Evolutionary conservation across 2,797 vertebrate species (phyloP).

Genomic region (Chloroceryle amazona): DNA sequence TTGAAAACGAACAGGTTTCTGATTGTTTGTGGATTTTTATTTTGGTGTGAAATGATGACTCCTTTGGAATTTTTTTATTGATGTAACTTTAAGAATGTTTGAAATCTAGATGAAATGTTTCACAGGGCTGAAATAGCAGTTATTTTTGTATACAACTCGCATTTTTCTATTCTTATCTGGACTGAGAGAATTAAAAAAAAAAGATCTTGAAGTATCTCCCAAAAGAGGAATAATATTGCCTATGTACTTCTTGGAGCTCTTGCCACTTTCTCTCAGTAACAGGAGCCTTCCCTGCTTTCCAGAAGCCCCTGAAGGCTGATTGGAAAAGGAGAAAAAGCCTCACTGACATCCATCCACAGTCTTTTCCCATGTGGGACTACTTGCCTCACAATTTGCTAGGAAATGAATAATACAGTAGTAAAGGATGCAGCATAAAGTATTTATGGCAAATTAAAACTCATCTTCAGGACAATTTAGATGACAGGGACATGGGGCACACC

Average conservation of each 20-base stretch:
- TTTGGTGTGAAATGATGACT: background rate
- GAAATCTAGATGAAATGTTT: background rate
- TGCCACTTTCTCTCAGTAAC: background rate
- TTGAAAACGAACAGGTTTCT: background rate
- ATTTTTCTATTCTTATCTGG: background rate
- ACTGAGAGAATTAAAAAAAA: background rate
- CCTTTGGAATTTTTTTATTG: background rate
- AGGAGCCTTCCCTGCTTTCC: slow-evolving; percentile 13
- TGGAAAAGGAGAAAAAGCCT: background rate
- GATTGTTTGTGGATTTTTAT: background rate
- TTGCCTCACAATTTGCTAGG: slow-evolving; percentile 25
- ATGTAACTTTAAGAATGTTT: background rate
- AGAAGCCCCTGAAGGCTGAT: slow-evolving; percentile 8
- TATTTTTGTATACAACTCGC: background rate
- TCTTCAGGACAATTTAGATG: slow-evolving; percentile 25
- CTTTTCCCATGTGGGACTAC: slow-evolving; percentile 19
- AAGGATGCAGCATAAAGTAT: slow-evolving; percentile 71
- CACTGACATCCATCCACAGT: background rate
- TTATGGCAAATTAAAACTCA: slow-evolving; percentile 74
- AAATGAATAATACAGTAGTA: slow-evolving; percentile 68
- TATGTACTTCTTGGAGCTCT: background rate
- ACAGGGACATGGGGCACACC: background rate
- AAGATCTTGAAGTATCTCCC: background rate
- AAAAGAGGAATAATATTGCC: background rate
- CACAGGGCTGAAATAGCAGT: background rate